Percentiles rank a stretch among this genome's conserved stretches.
Evolutionary conservation across 2,113 vertebrate species (phyloP).

Genomic region (Pedetes capensis): DNA sequence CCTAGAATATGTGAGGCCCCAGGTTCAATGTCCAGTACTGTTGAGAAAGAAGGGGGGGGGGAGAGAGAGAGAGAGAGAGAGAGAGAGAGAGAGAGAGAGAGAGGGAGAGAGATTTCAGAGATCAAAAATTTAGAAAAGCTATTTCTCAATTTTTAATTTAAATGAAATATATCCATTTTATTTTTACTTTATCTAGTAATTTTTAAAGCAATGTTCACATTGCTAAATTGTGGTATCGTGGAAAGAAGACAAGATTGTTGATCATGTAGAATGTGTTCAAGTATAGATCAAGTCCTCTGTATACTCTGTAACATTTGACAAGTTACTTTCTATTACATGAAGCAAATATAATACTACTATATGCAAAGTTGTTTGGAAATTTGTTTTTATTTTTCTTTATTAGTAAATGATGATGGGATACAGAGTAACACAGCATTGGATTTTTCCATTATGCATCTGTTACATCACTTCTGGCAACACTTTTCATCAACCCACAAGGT

Average conservation of each 20-base stretch:
- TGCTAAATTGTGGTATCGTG: not conserved
- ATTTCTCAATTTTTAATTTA: not conserved
- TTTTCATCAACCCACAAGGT: too few species aligned
- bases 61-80: too few species aligned
- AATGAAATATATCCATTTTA: not conserved
- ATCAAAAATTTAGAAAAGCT: not conserved
- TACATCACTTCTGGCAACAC: too few species aligned
- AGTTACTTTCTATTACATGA: not conserved
- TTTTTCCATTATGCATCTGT: too few species aligned
- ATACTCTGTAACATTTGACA: not conserved
- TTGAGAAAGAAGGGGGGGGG: too few species aligned
- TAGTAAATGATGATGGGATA: too few species aligned
- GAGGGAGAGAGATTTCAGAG: too few species aligned
- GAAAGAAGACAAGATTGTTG: not conserved
- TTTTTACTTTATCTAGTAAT: not conserved
- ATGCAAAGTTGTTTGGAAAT: not conserved
- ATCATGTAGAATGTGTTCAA: not conserved
- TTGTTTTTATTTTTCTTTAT: too few species aligned
- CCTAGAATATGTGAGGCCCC: too few species aligned
- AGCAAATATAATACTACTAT: not conserved
- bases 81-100: too few species aligned
- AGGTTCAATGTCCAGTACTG: too few species aligned
- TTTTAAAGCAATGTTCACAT: not conserved
- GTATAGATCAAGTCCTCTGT: not conserved
- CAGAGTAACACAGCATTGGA: too few species aligned